Conservation (phyloP, 2,888 invertebrate species). For the Plagodis dolabraria region DNA sequence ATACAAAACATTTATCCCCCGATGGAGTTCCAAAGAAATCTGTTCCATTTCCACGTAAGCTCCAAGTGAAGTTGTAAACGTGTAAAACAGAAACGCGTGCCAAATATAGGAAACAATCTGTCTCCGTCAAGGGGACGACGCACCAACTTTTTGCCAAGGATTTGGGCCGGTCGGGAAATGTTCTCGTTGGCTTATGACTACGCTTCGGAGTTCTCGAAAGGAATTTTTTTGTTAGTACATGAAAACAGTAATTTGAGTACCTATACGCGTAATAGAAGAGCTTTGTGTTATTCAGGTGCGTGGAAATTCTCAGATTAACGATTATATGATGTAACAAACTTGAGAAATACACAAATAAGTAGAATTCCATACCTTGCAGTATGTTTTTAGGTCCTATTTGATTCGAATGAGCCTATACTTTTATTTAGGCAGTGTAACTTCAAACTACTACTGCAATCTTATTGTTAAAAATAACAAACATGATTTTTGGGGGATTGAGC, state of each 20-base stretch:
- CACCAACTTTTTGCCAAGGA: constrained; percentile 40
- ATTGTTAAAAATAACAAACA: no score
- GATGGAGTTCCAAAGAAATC: constrained; percentile 4
- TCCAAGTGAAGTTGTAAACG: constrained; percentile 34
- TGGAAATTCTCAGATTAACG: background rate
- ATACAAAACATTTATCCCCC: background rate
- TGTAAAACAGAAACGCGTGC: constrained; percentile 33
- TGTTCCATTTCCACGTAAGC: constrained; percentile 1
- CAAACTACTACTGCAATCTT: no score
- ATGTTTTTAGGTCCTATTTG: no score
- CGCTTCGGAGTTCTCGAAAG: constrained; percentile 29
- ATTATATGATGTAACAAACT: background rate
- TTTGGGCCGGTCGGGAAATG: constrained; percentile 32
- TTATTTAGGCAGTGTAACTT: no score
- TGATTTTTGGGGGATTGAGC: no score
- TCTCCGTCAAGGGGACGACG: constrained; percentile 37
- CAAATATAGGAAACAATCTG: constrained; percentile 44
- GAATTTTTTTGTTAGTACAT: constrained; percentile 10
- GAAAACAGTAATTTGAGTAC: background rate
- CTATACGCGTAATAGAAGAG: constrained; percentile 9
- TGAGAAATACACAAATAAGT: no score
- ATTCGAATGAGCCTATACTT: no score
- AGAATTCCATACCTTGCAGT: no score
- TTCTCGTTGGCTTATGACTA: constrained; percentile 35
- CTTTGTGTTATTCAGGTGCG: constrained; percentile 17